These are phyloP conservation scores for Yponomeuta evonymella DNA, from an alignment of 2,888 invertebrate species.

Conservation along the genomic window DNA sequence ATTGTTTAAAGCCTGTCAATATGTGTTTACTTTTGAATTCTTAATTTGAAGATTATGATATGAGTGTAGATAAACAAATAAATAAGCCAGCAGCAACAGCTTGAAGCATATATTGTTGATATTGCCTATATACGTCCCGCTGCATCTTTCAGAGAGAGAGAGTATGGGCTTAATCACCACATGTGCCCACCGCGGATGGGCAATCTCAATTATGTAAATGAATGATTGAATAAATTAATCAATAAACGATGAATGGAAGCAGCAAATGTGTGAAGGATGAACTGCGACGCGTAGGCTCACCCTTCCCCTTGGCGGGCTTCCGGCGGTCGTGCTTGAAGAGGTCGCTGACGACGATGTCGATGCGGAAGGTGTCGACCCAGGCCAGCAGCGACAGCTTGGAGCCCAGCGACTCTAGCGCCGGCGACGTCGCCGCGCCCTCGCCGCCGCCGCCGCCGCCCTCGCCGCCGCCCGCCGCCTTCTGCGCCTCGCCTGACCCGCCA, in stretches of 20 bases:
- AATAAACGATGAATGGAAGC: no score
- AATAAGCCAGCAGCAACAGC: no score
- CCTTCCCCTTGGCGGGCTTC: not conserved
- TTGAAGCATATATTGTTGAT: no score
- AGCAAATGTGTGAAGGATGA: not conserved
- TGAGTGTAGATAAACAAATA: no score
- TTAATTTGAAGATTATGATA: no score
- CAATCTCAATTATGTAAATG: not conserved
- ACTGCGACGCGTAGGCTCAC: not conserved
- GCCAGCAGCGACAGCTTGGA: constrained; percentile 90
- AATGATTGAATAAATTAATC: not conserved
- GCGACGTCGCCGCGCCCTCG: constrained; percentile 33
- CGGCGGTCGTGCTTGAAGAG: constrained; percentile 76
- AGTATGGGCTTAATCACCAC: no score
- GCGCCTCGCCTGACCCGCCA: constrained; percentile 29
- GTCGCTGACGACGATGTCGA: constrained; percentile 97
- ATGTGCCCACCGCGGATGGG: no score
- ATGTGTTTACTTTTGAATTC: no score
- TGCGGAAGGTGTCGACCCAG: constrained; percentile 90
- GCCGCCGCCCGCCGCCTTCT: constrained; percentile 20
- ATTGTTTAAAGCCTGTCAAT: no score
- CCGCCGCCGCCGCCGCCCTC: constrained; percentile 5
- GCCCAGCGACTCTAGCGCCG: constrained; percentile 90
- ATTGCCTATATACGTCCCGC: no score
- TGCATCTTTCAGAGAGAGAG: no score